Evolutionary conservation across 1,140 invertebrate genomes (phyloP), one percentile per base, ranked within the genome.

Genomic region (Drosophila neocordata): DNA sequence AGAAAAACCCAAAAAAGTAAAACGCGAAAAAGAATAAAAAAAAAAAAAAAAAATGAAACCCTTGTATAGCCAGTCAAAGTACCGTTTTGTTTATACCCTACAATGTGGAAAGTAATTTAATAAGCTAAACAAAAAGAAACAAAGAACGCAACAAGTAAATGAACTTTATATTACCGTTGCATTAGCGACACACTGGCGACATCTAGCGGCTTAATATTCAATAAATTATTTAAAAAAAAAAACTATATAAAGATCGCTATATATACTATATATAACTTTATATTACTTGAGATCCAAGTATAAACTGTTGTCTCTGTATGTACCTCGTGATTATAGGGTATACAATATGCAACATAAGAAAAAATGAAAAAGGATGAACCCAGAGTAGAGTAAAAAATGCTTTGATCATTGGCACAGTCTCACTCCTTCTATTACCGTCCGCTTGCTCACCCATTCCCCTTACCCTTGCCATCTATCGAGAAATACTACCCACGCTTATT

Each of bases 361-460:
- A 35, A 62, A 48, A 72, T 57, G 20, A 51, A 61, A 66, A 66
- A 75, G 65, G 64, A 62, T 75, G 70, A 82, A 69, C 60, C 41
- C 73, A 70, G 71, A 65, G 77, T 70, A 71, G 31, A 56, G 52
- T 71, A 75, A 72, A 87, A 85, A 87, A 82, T 69, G 67, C 82
- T 85, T 85, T 85, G 82, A 85, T 85, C 82, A 85, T 85, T 87
- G 82, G 65, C 82, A 62, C 31, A 78, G 78, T 62, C 7, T 48
- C 41, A 9, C 41, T 0, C 41, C 41, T 63, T 68, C 55, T 55
- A 51, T 61, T 41, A 44, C 34, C 53, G 41, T 31, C 51, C 56
- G 51, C 63, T 31, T 22, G 62, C 69, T 18, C 68, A 44, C 18
- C 59, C n/a, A n/a, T n/a, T n/a, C n/a, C n/a, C n/a, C n/a, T n/a